Evolutionary conservation across 1,140 invertebrate genomes (phyloP), one percentile per base, ranked within the genome.

Genomic region (Archegozetes longisetosus): DNA sequence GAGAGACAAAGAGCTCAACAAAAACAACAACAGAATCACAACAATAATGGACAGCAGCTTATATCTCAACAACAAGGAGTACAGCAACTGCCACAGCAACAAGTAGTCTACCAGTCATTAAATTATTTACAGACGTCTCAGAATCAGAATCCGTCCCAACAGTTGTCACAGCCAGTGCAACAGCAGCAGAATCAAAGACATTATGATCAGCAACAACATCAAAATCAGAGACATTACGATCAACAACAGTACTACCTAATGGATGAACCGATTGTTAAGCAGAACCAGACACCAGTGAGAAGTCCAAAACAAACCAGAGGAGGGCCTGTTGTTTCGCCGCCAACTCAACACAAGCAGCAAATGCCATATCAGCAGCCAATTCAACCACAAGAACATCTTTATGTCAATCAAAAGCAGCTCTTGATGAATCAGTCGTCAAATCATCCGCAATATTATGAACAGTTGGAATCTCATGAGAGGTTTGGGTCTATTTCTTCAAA

Each of bases 351-450:
- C n/a, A 14, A 52, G 52, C 52, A 23, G 12, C 25, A 26, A 57
- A 9, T 57, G 24, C 14, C 26, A 29, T 28, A 23, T 28, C n/a
- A 57, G 25, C 55, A 57, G 57, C 20, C 57, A 24, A 20, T 47
- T 2, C 24, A 9, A 58, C 48, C 56, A 20, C 2, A 58, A 20
- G 47, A 58, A 14, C 57, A 58, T 51, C 25, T 50, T 12, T 49
- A 49, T 6, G 57, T 58, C 2, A 50, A 58, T 51, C 57, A 58
- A 28, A 58, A 58, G 26, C 57, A 58, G 32, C 27, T 57, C 20
- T 32, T 57, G 27, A 13, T 53, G 9, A 57, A 57, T 46, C 29
- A 26, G 9, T 6, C 6, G 6, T 9, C 17, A 13, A 17, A 20
- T 12, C 6, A 50, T 57, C 27, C 6, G 6, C 32, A n/a, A n/a